phyloP scores from a whole-genome alignment of 2,113 vertebrate species.

The Plecotus auritus region DNA sequence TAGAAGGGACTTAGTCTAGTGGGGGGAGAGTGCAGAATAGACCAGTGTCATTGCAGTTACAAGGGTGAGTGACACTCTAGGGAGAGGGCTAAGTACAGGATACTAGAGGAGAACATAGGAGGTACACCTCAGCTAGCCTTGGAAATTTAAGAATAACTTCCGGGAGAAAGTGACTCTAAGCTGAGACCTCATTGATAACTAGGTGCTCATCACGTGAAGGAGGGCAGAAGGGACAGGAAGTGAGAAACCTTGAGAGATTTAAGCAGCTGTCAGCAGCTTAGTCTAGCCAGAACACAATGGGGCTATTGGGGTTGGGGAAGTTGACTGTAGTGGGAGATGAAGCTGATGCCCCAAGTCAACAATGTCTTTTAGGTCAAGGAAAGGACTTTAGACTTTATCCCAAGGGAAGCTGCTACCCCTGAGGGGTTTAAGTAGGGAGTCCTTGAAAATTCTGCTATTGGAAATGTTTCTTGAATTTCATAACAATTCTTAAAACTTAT shows the following conservation, averaged over 20 bases:
- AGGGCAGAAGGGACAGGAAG: neutral
- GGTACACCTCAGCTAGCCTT: neutral
- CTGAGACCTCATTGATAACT: neutral
- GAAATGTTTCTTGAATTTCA: neutral
- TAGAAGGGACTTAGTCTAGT: neutral
- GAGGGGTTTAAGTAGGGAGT: neutral
- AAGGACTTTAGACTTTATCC: neutral
- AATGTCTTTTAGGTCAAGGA: neutral
- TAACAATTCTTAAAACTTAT: conserved; percentile 9
- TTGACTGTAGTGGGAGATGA: neutral
- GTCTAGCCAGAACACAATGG: neutral
- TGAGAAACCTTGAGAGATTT: neutral
- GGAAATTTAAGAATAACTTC: neutral
- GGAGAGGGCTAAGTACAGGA: neutral
- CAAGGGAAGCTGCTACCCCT: neutral
- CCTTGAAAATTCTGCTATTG: neutral
- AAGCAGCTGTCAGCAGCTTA: neutral
- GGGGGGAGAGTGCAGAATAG: neutral
- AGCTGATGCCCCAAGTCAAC: neutral
- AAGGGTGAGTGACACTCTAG: neutral
- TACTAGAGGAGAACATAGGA: neutral
- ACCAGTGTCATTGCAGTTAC: neutral
- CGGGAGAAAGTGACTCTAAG: neutral
- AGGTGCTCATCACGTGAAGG: neutral
- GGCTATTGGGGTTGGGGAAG: neutral